phyloP scores from a whole-genome alignment of 2,113 vertebrate species.

The Anoura caudifer region DNA sequence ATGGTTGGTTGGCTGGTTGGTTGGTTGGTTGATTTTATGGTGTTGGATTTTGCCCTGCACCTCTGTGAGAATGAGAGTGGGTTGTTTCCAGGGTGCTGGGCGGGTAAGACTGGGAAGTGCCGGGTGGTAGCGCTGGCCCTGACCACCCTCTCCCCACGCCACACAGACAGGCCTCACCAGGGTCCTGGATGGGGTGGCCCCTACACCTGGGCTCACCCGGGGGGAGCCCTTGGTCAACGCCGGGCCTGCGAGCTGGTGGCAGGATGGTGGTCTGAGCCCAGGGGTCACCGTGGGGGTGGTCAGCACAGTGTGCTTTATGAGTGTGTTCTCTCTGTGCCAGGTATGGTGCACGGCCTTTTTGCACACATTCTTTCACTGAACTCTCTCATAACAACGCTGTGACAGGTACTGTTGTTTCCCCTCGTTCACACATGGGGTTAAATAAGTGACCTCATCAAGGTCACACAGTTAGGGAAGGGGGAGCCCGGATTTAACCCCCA shows the following conservation, averaged over 20 bases:
- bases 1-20: no score
- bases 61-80: not conserved
- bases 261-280: not conserved
- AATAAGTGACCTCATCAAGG: not conserved
- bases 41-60: not conserved
- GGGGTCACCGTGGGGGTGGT: rapidly evolving
- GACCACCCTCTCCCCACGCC: rapidly evolving
- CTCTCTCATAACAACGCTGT: rapidly evolving
- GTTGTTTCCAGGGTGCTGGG: not conserved
- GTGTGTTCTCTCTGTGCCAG: rapidly evolving
- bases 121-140: not conserved
- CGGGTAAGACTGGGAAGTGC: not conserved
- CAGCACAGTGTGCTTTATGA: rapidly evolving
- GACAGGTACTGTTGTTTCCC: not conserved
- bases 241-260: not conserved
- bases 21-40: not conserved
- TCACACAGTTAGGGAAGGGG: not conserved
- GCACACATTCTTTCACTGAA: no score
- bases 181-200: not conserved
- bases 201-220: rapidly evolving
- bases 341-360: rapidly evolving
- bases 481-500: not conserved
- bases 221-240: not conserved
- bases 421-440: not conserved
- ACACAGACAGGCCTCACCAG: not conserved